Evolutionary conservation across 37 sponge, comb jelly and placozoan genomes (phyloP).

Genomic region (Crambe crambe): DNA sequence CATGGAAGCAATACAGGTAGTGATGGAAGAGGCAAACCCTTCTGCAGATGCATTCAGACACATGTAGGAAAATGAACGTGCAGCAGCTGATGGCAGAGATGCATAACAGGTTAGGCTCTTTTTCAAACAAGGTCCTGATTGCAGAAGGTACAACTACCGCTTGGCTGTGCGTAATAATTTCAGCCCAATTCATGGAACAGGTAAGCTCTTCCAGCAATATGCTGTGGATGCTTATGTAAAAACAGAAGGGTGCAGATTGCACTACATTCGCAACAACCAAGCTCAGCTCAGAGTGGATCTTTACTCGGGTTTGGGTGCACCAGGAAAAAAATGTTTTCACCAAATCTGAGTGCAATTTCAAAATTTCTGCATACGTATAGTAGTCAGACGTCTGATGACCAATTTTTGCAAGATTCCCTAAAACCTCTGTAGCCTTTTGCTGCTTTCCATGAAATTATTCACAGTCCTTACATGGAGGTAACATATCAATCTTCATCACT

Average conservation of each 20-base stretch:
- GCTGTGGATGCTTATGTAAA: neutral
- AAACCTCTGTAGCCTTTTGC: too few species aligned
- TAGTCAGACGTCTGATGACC: too few species aligned
- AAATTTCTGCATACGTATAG: too few species aligned
- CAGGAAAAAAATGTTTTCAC: too few species aligned
- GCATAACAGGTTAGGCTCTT: neutral
- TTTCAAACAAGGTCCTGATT: neutral
- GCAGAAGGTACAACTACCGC: neutral
- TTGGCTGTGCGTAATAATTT: neutral
- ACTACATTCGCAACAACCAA: neutral
- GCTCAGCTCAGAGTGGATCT: neutral
- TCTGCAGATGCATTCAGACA: neutral
- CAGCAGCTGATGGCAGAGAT: neutral
- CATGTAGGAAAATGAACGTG: neutral
- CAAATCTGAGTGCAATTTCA: too few species aligned
- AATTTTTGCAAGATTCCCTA: too few species aligned
- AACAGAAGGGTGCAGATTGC: neutral
- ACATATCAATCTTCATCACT: too few species aligned
- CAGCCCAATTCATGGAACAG: neutral
- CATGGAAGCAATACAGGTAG: neutral
- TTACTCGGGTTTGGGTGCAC: neutral
- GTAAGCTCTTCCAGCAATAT: neutral
- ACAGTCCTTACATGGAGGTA: too few species aligned
- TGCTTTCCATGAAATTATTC: too few species aligned
- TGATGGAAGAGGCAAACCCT: neutral